These are phyloP conservation scores for Vicugna pacos DNA, from an alignment of 2,113 vertebrate genomes.

Conservation along the genomic window DNA sequence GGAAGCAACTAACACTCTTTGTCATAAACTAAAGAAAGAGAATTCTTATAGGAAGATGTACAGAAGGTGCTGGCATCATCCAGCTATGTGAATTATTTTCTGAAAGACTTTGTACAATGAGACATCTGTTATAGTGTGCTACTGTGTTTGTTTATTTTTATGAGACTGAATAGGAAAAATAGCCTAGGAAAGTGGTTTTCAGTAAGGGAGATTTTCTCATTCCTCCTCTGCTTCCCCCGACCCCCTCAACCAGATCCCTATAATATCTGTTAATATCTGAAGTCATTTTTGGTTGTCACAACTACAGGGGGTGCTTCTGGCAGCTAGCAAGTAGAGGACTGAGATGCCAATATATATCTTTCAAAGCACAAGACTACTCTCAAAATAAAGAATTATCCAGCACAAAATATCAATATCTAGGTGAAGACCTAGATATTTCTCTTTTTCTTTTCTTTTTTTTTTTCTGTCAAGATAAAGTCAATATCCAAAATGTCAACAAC, in stretches of 20 bases:
- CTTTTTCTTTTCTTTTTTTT: neutral
- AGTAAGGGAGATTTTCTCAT: neutral
- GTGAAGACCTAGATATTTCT: neutral
- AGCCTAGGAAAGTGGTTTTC: neutral
- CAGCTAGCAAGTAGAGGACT: neutral
- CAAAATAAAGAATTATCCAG: neutral
- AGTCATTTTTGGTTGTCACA: neutral
- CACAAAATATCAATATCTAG: neutral
- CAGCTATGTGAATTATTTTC: neutral
- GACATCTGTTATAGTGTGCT: neutral
- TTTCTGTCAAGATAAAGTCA: neutral
- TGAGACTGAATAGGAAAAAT: neutral
- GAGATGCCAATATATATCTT: neutral
- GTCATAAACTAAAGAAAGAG: neutral
- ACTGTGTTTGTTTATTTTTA: slow-evolving; percentile 19
- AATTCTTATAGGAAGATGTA: neutral
- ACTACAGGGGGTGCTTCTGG: neutral
- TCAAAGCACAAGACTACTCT: neutral
- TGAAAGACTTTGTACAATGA: neutral
- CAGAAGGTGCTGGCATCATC: neutral
- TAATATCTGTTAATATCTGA: neutral
- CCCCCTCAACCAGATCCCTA: neutral
- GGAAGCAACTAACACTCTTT: neutral
- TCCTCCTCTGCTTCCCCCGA: neutral
- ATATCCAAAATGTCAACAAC: slow-evolving; percentile 16